Conservation (phyloP, 2,113 vertebrate genomes). For the Hemichromis elongatus region DNA sequence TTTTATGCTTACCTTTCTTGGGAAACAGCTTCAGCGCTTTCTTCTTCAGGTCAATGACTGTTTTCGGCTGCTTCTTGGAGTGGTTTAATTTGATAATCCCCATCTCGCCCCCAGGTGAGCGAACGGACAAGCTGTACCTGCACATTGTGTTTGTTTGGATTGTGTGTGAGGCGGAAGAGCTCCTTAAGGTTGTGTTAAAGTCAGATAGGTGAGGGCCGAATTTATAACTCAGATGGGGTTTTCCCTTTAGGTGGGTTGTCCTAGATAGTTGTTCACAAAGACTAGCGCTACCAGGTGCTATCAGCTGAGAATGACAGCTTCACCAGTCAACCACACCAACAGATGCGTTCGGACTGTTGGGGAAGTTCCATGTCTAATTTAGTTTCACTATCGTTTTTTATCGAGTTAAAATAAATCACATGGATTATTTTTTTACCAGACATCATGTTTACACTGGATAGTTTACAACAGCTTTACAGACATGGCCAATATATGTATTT, state of each 20-base stretch:
- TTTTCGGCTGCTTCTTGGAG: too few species aligned
- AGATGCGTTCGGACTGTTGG: background rate
- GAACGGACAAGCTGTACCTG: too few species aligned
- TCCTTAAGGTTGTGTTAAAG: background rate
- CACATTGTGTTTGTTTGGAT: too few species aligned
- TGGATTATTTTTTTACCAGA: background rate
- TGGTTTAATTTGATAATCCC: too few species aligned
- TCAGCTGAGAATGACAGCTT: rapidly evolving
- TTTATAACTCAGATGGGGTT: background rate
- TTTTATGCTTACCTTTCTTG: background rate
- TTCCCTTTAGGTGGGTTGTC: background rate
- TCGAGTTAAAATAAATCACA: background rate
- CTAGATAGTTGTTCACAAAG: rapidly evolving
- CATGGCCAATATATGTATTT: rapidly evolving
- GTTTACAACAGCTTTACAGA: rapidly evolving
- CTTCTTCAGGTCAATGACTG: too few species aligned
- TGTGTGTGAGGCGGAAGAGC: background rate
- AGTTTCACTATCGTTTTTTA: background rate
- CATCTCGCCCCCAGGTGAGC: too few species aligned
- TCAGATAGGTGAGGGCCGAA: background rate
- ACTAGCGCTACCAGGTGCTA: rapidly evolving
- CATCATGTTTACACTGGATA: background rate
- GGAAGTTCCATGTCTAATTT: background rate
- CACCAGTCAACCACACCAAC: background rate
- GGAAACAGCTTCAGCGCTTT: too few species aligned